Evolutionary conservation across 2,888 invertebrate species (phyloP).

Genomic region (Drosophila parthenogenetica): DNA sequence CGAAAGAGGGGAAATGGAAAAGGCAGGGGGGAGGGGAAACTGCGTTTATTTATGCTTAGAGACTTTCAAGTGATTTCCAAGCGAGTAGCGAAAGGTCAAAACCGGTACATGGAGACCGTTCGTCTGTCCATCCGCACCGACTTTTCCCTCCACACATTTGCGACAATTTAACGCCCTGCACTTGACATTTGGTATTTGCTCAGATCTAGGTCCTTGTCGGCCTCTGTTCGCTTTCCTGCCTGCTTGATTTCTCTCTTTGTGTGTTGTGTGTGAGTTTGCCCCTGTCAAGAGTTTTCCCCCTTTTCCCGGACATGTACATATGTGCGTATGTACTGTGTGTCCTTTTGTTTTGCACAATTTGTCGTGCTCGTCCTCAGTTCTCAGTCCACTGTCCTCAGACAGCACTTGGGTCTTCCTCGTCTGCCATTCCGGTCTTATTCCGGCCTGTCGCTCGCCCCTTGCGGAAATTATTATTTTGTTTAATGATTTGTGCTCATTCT

Average conservation of each 20-base stretch:
- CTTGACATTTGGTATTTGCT: conserved; percentile 73
- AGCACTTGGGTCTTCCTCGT: conserved; percentile 17
- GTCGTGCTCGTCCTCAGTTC: conserved; percentile 37
- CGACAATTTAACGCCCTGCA: conserved; percentile 75
- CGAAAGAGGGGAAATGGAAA: not conserved
- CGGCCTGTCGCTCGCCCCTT: conserved; percentile 54
- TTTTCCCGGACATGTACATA: conserved; percentile 5
- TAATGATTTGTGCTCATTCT: conserved; percentile 81
- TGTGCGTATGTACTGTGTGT: conserved; percentile 30
- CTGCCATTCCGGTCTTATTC: conserved; percentile 55
- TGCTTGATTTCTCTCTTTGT: conserved; percentile 31
- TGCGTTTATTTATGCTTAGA: conserved; percentile 50
- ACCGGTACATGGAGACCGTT: not conserved
- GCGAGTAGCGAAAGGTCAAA: conserved; percentile 35
- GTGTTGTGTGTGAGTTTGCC: conserved; percentile 10
- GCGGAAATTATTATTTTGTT: conserved; percentile 82
- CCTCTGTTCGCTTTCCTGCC: conserved; percentile 14
- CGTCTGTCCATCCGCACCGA: not conserved
- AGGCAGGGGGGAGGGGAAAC: not conserved
- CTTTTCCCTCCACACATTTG: conserved; percentile 43
- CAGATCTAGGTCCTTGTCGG: conserved; percentile 41
- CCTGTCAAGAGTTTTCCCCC: conserved; percentile 23
- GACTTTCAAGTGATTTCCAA: conserved; percentile 48
- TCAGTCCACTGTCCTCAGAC: not conserved
- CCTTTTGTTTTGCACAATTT: conserved; percentile 63